Evolutionary conservation across 2,888 invertebrate genomes (phyloP).

Genomic region (Alsophila aescularia): DNA sequence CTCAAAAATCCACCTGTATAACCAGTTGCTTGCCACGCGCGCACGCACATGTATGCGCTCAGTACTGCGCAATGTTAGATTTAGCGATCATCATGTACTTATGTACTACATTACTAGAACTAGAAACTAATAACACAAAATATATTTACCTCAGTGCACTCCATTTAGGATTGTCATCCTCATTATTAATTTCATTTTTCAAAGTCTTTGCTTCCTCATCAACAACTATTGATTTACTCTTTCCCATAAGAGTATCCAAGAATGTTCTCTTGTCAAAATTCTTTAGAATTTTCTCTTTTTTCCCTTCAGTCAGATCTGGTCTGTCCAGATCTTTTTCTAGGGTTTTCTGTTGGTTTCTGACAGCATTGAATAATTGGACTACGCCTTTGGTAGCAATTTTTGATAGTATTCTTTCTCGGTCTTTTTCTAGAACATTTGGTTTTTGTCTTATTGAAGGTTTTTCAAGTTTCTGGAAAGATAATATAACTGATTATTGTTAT

Average conservation of each 20-base stretch:
- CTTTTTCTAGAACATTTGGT: conserved; percentile 90
- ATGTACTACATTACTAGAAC: too few species aligned
- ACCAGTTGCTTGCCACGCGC: too few species aligned
- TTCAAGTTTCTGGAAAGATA: conserved; percentile 83
- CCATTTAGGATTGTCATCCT: conserved; percentile 80
- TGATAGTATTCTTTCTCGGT: conserved; percentile 89
- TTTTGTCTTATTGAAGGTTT: conserved; percentile 88
- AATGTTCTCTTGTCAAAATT: conserved; percentile 91
- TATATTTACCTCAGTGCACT: conserved; percentile 81
- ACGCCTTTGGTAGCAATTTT: conserved; percentile 97
- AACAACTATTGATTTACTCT: conserved; percentile 83
- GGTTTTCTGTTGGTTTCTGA: conserved; percentile 92
- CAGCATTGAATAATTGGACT: conserved; percentile 96
- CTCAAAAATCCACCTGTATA: too few species aligned
- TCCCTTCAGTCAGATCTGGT: conserved; percentile 90
- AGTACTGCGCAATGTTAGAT: too few species aligned
- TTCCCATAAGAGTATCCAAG: conserved; percentile 91
- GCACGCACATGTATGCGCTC: too few species aligned
- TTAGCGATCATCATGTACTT: too few species aligned
- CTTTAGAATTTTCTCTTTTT: conserved; percentile 90
- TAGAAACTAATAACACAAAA: not conserved
- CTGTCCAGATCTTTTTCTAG: conserved; percentile 88
- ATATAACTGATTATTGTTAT: conserved; percentile 1
- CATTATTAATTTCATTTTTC: conserved; percentile 72
- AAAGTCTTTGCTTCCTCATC: conserved; percentile 67